Evolutionary conservation across 2,113 vertebrate genomes (phyloP).

Genomic region (Cavia porcellus): DNA sequence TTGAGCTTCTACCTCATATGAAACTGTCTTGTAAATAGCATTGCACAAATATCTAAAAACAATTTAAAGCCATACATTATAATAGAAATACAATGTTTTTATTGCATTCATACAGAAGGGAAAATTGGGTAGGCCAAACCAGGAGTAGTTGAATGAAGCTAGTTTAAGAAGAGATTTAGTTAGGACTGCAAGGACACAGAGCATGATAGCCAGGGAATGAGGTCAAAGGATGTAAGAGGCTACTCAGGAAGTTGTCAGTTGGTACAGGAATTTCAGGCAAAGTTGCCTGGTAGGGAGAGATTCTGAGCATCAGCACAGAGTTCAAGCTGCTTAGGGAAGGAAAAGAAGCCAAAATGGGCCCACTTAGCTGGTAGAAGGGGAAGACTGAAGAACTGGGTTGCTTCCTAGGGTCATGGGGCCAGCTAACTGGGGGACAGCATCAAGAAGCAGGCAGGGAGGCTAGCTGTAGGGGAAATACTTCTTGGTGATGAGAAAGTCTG

Average conservation of each 20-base stretch:
- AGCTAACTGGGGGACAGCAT: neutral
- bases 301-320: neutral
- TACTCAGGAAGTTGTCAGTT: neutral
- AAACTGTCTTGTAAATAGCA: slow-evolving; percentile 43
- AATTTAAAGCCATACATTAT: slow-evolving; percentile 40
- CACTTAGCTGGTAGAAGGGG: neutral
- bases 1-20: slow-evolving; percentile 38
- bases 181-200: neutral
- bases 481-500: neutral
- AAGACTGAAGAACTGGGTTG: neutral
- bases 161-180: neutral
- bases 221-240: neutral
- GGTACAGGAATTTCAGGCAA: neutral
- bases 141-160: slow-evolving; percentile 2
- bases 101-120: slow-evolving; percentile 9
- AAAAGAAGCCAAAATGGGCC: neutral
- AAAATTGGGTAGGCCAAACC: neutral
- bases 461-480: neutral
- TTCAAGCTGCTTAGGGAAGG: neutral
- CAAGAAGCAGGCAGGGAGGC: neutral
- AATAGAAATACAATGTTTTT: slow-evolving; percentile 41
- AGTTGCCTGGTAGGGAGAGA: neutral
- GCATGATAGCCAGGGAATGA: neutral
- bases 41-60: slow-evolving; percentile 45
- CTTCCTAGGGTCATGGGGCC: neutral